Evolutionary conservation across 2,888 invertebrate species (phyloP).

Genomic region (Diarsia mendica): DNA sequence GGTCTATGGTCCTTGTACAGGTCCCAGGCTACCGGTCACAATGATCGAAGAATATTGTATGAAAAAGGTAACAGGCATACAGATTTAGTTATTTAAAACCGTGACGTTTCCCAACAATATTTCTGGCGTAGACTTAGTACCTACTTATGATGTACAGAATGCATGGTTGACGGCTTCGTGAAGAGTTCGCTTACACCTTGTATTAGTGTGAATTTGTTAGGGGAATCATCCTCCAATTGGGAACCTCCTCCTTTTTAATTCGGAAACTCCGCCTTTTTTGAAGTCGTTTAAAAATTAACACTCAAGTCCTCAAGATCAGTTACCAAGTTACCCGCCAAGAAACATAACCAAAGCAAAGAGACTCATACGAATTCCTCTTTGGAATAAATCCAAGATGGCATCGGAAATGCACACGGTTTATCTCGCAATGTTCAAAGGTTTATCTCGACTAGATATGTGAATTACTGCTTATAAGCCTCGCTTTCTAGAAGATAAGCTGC

Average conservation of each 20-base stretch:
- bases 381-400: slow-evolving; percentile 50
- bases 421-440: slow-evolving; percentile 32
- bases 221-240: background rate
- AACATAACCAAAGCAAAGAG: slow-evolving; percentile 7
- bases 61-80: background rate
- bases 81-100: background rate
- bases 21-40: background rate
- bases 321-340: slow-evolving; percentile 1
- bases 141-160: too few relatives aligned
- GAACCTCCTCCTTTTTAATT: too few relatives aligned
- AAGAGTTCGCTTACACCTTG: background rate
- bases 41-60: background rate
- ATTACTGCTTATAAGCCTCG: slow-evolving; percentile 18
- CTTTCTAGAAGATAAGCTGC: slow-evolving; percentile 14
- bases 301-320: background rate
- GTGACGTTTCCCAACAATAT: too few relatives aligned
- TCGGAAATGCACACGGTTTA: slow-evolving; percentile 31
- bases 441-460: slow-evolving; percentile 36
- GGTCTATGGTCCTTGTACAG: background rate
- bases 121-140: too few relatives aligned
- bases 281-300: background rate
- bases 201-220: background rate
- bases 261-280: too few relatives aligned
- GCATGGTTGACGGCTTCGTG: background rate
- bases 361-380: slow-evolving; percentile 23